Conservation (phyloP, 2,888 invertebrate genomes). For the Harpagoxenus sublaevis region DNA sequence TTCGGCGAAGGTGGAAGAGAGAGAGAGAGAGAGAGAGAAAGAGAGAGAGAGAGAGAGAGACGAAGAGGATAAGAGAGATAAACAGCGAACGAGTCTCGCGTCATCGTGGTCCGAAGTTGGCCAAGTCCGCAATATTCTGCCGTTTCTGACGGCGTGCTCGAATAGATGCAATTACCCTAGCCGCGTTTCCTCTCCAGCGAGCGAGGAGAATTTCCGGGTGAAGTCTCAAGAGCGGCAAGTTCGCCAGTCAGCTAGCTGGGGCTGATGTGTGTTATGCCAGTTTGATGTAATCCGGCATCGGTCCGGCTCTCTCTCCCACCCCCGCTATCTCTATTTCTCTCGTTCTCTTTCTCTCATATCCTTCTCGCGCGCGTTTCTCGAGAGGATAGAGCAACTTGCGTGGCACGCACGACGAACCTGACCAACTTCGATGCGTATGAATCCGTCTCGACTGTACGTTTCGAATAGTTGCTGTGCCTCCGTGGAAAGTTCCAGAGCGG, state of each 20-base stretch:
- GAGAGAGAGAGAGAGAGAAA: background rate
- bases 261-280: constrained; percentile 79
- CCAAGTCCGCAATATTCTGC: constrained; percentile 60
- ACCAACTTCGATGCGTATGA: constrained; percentile 76
- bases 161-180: constrained; percentile 68
- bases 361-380: constrained; percentile 58
- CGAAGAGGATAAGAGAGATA: constrained; percentile 32
- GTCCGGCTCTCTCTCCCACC: constrained; percentile 14
- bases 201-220: constrained; percentile 72
- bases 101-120: constrained; percentile 63
- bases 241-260: constrained; percentile 62
- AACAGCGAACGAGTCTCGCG: constrained; percentile 61
- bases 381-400: constrained; percentile 62
- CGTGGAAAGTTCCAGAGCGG: constrained; percentile 70
- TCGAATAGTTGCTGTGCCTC: constrained; percentile 76
- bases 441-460: constrained; percentile 52
- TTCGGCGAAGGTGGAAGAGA: constrained; percentile 14
- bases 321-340: background rate
- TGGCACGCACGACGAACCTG: constrained; percentile 74
- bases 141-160: constrained; percentile 42
- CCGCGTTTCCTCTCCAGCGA: constrained; percentile 64
- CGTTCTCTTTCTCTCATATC: constrained; percentile 6
- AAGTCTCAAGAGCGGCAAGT: constrained; percentile 74
- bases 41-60: constrained; percentile 21
- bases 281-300: constrained; percentile 82